Percentiles rank a stretch among this genome's conserved stretches.
phyloP scores from a whole-genome alignment of 2,113 vertebrate species.

The Clarias gariepinus region DNA sequence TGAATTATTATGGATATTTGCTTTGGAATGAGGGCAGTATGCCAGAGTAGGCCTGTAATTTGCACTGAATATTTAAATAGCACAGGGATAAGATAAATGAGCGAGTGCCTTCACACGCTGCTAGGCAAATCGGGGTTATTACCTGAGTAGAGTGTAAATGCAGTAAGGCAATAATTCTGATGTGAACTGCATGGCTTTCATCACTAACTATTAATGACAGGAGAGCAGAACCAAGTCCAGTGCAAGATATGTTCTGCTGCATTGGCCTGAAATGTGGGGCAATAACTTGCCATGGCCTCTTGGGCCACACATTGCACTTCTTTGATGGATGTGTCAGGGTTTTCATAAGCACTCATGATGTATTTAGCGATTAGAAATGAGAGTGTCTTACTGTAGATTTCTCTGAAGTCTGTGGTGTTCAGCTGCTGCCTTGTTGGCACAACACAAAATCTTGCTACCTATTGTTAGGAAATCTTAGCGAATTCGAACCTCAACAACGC shows the following conservation, averaged over 20 bases:
- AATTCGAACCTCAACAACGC: neutral
- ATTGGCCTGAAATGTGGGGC: neutral
- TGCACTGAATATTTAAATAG: slow-evolving; percentile 47
- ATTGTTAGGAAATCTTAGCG: neutral
- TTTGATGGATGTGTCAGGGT: slow-evolving; percentile 15
- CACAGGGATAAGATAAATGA: slow-evolving; percentile 25
- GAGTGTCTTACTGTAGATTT: neutral
- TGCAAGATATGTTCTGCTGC: neutral
- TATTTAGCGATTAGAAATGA: slow-evolving; percentile 4
- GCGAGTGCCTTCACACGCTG: neutral
- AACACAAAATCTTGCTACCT: neutral
- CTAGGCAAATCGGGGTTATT: slow-evolving; percentile 5
- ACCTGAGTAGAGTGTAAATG: neutral
- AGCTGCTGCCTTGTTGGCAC: neutral
- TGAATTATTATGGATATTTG: slow-evolving; percentile 46
- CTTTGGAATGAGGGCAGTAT: slow-evolving; percentile 19
- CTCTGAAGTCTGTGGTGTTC: neutral
- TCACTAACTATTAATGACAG: neutral
- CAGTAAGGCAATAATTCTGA: neutral
- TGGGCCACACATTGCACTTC: neutral
- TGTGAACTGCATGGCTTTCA: neutral
- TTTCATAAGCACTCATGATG: neutral
- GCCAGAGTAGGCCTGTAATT: slow-evolving; percentile 36
- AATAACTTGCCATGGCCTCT: neutral
- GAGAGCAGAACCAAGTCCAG: neutral